A percentile compares a stretch with the other conserved stretches of the same genome.
Conservation (phyloP, 2,113 vertebrate genomes). For the Phalacrocorax carbo region DNA sequence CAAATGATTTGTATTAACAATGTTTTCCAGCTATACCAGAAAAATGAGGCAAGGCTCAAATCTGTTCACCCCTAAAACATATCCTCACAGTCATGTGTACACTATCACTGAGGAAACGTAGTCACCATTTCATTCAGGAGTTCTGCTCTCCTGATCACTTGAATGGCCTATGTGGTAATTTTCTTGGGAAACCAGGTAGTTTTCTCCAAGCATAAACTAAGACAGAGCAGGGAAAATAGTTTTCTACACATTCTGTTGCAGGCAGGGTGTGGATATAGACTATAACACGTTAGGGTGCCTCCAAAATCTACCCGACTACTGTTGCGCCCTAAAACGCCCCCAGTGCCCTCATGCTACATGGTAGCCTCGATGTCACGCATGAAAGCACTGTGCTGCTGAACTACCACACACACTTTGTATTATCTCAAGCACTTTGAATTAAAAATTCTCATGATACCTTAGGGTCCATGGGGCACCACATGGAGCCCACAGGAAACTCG, state of each 20-base stretch:
- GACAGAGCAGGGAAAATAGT: not conserved
- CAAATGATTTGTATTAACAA: not conserved
- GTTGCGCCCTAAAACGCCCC: not conserved
- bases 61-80: not conserved
- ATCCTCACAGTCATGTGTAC: not conserved
- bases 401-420: not conserved
- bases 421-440: not conserved
- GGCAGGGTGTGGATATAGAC: too few relatives aligned
- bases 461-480: not conserved
- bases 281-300: not conserved
- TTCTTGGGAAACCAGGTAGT: not conserved
- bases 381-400: not conserved
- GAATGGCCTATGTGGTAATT: fast-evolving
- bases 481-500: not conserved
- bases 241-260: not conserved
- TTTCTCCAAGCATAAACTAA: not conserved
- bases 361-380: not conserved
- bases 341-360: not conserved
- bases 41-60: not conserved
- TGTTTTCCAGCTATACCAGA: not conserved
- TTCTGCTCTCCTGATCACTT: not conserved
- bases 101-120: not conserved
- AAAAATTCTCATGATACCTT: not conserved
- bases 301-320: not conserved
- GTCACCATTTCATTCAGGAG: not conserved